Base-by-base conservation (phyloP, 1,140 invertebrate species). In the Prorops nasuta region DNA sequence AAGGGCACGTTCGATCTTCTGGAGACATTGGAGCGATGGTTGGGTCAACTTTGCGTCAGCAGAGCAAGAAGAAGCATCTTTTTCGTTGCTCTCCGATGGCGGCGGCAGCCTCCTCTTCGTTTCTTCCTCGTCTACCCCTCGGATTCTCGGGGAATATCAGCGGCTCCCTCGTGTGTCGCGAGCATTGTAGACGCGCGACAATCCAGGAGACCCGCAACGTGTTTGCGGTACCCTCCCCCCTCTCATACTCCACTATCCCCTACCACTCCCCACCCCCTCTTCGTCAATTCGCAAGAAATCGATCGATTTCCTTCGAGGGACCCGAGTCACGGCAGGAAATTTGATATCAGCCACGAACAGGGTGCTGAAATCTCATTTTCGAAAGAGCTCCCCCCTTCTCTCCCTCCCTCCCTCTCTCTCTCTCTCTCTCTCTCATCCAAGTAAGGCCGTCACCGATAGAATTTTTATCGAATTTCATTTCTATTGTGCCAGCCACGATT, bases 241-340 rank as follows among this genome's bases (percentile, higher is more conserved):
- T n/a, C n/a, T n/a, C n/a, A n/a, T n/a, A n/a, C n/a, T n/a, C n/a
- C n/a, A n/a, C n/a, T n/a, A n/a, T n/a, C n/a, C n/a, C 24, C 10
- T 28, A 4, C 24, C 24, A 4, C 24, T 28, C 24, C 24, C 24
- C 24, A 6, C 24, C 24, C 24, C 24, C 4, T 28, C 24, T 10
- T 10, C 4, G 10, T 28, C 24, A 10, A 28, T 28, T 28, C 10
- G 24, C 24, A 10, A 6, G 10, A 28, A 28, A 28, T 4, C 4
- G 24, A 10, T 28, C 4, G 24, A 4, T 10, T 4, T 28, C 4
- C 10, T 4, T 28, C 42, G 44, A 22, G 1, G 39, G 16, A 54
- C 51, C 54, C 51, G 39, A 48, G 51, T 58, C 56, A 58, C 49
- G 56, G 49, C 49, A 54, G 24, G 24, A 28, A 28, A 28, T 28